phyloP scores from a whole-genome alignment of 2,113 vertebrate genomes.

The Columba livia region DNA sequence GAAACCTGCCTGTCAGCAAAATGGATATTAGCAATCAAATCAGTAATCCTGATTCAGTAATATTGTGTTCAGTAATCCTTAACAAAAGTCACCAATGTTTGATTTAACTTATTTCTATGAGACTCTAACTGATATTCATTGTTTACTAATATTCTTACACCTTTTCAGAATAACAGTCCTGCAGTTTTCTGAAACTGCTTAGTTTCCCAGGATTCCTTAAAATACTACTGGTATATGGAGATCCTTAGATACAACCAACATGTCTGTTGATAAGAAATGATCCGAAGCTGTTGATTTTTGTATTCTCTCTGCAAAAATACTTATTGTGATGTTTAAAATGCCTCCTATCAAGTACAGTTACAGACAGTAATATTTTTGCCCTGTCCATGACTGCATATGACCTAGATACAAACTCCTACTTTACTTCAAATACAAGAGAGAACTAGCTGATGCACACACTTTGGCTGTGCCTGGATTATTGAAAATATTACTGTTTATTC shows the following conservation, averaged over 20 bases:
- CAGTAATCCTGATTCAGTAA: not conserved
- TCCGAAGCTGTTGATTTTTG: not conserved
- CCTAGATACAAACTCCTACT: not conserved
- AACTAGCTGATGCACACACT: not conserved
- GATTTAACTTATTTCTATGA: not conserved
- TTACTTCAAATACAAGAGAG: not conserved
- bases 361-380: not conserved
- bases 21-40: not conserved
- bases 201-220: not conserved
- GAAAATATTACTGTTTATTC: not conserved
- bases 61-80: not conserved
- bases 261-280: not conserved
- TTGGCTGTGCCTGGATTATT: not conserved
- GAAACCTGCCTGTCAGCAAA: not conserved
- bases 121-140: not conserved
- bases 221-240: not conserved
- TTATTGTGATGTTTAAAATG: not conserved
- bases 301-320: not conserved
- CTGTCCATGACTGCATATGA: not conserved
- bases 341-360: not conserved
- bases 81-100: not conserved
- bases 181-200: not conserved
- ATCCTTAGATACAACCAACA: not conserved
- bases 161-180: not conserved
- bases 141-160: not conserved